phyloP scores from a whole-genome alignment of 2,797 vertebrate species.

The Otus scops region DNA sequence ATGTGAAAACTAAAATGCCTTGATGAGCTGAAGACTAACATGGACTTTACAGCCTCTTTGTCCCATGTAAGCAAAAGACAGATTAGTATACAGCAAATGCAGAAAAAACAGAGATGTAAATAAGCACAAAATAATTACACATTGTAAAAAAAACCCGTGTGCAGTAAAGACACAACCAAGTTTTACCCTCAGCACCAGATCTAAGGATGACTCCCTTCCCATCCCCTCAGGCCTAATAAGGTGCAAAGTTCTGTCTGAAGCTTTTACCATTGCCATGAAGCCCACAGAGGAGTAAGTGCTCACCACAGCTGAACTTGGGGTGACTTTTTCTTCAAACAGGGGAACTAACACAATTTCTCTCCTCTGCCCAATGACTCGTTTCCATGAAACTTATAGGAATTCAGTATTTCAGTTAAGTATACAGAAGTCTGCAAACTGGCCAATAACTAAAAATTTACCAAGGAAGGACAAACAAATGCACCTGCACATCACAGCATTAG shows the following conservation, averaged over 20 bases:
- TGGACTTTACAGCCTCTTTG: not conserved
- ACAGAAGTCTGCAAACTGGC: not conserved
- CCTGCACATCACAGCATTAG: not conserved
- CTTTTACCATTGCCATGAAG: not conserved
- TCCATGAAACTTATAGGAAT: not conserved
- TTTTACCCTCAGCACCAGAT: not conserved
- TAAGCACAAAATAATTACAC: not conserved
- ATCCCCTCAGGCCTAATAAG: not conserved
- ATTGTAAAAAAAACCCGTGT: fast-evolving
- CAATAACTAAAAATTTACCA: not conserved
- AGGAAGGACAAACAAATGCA: not conserved
- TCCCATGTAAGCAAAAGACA: not conserved
- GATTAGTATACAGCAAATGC: not conserved
- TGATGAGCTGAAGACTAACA: not conserved
- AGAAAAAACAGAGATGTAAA: not conserved
- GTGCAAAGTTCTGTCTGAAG: not conserved
- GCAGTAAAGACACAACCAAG: not conserved
- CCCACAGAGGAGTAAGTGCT: not conserved
- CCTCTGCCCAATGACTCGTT: not conserved
- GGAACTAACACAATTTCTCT: not conserved
- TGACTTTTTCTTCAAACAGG: not conserved
- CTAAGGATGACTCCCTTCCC: not conserved
- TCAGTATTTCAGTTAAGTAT: not conserved
- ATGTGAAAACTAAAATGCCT: not conserved
- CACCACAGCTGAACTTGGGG: not conserved